These are phyloP conservation scores for Drosophila imparisetae DNA, from an alignment of 2,888 invertebrate genomes.

Conservation along the genomic window DNA sequence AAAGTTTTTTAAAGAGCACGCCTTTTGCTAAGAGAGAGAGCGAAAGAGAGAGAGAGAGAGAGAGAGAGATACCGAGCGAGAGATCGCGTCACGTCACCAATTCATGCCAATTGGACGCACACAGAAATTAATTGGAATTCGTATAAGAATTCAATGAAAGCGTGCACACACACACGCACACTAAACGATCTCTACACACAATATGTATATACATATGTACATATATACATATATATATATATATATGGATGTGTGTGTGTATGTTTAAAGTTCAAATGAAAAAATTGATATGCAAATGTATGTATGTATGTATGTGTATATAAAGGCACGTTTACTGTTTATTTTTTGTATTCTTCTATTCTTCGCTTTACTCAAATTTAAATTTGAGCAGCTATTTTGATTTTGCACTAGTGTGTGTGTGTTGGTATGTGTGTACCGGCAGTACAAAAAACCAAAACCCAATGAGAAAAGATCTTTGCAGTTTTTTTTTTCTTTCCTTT, in stretches of 20 bases:
- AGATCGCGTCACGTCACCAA: constrained; percentile 79
- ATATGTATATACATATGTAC: background rate
- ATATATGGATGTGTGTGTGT: background rate
- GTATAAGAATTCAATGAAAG: constrained; percentile 79
- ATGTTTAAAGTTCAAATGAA: constrained; percentile 78
- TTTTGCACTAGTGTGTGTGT: constrained; percentile 37
- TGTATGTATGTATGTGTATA: constrained; percentile 45
- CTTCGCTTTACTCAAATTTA: constrained; percentile 59
- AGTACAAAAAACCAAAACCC: constrained; percentile 27
- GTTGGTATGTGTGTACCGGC: constrained; percentile 33
- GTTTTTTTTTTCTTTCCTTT: constrained; percentile 21
- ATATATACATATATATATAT: background rate
- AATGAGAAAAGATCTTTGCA: constrained; percentile 58
- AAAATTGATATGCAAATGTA: constrained; percentile 39
- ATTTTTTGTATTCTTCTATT: constrained; percentile 30
- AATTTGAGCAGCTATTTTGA: constrained; percentile 54
- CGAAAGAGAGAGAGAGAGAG: constrained; percentile 13
- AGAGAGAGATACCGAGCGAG: constrained; percentile 26
- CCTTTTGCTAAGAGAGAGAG: constrained; percentile 9
- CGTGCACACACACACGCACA: constrained; percentile 41
- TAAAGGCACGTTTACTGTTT: constrained; percentile 18
- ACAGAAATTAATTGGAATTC: constrained; percentile 79
- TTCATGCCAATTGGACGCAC: constrained; percentile 78
- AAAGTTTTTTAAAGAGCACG: constrained; percentile 37
- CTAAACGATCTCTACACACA: constrained; percentile 23